Evolutionary conservation across 2,113 vertebrate genomes (phyloP).

Genomic region (Hypomesus transpacificus): DNA sequence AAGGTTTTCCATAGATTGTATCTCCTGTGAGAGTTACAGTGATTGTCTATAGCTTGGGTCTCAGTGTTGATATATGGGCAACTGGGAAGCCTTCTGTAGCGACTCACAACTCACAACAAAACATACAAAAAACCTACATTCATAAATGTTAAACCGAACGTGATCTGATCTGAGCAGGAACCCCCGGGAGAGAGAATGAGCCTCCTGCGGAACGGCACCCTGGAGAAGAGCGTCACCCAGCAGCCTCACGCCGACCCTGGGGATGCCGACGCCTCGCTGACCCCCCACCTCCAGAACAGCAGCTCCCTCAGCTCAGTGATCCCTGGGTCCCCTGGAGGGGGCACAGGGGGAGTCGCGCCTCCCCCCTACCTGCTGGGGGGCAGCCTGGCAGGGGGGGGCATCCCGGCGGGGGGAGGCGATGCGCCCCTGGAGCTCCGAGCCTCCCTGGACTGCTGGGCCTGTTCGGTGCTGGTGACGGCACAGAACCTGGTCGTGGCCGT

Average conservation of each 20-base stretch:
- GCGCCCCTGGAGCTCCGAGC: slow-evolving; percentile 72
- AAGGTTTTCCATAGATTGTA: no score
- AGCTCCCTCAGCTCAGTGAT: slow-evolving; percentile 22
- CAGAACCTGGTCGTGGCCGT: slow-evolving; percentile 82
- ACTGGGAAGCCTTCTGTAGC: no score
- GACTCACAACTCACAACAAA: no score
- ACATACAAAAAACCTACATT: neutral
- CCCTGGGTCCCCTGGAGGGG: slow-evolving; percentile 41
- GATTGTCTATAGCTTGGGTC: neutral
- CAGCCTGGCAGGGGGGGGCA: slow-evolving; percentile 38
- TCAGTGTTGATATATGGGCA: no score
- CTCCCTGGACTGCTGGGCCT: slow-evolving; percentile 89
- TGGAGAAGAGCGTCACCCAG: slow-evolving; percentile 62
- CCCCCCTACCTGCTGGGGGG: slow-evolving; percentile 70
- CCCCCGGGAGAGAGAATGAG: slow-evolving; percentile 62
- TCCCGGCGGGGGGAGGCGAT: slow-evolving; percentile 32
- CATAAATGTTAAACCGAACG: neutral
- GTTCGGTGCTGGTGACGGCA: slow-evolving; percentile 83
- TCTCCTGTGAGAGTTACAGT: neutral
- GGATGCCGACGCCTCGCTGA: slow-evolving; percentile 17
- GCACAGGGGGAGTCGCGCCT: slow-evolving; percentile 67
- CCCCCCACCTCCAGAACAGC: slow-evolving; percentile 35
- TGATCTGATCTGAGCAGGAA: neutral
- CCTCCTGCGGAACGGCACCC: slow-evolving; percentile 64
- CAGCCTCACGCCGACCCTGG: slow-evolving; percentile 39